These are phyloP conservation scores for Lutraria rhynchaena DNA, from an alignment of 1,140 invertebrate species.

Conservation along the genomic window DNA sequence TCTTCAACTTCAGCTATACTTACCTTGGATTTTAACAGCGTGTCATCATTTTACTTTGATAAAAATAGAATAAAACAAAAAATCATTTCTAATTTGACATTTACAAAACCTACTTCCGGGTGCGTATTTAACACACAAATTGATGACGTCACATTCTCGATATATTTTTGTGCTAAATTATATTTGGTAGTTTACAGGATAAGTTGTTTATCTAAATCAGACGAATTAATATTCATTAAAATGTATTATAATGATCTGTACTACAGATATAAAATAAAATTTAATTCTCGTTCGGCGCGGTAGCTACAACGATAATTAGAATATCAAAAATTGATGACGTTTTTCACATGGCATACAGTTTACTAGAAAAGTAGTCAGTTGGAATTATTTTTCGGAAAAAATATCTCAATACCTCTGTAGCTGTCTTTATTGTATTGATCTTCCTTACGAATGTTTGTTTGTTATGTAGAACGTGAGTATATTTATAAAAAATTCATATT, in stretches of 20 bases:
- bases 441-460: background rate
- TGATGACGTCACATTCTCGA: slow-evolving; percentile 19
- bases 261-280: no score
- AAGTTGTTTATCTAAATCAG: no score
- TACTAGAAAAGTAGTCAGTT: slow-evolving; percentile 25
- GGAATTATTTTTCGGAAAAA: background rate
- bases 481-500: no score
- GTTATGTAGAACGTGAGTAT: no score
- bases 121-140: slow-evolving; percentile 46
- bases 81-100: slow-evolving; percentile 4
- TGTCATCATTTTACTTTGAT: no score
- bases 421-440: background rate
- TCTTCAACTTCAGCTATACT: no score
- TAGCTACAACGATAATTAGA: slow-evolving; percentile 38
- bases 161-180: no score
- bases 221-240: no score
- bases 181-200: no score
- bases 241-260: no score
- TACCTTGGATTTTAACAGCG: no score
- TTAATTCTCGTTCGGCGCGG: slow-evolving; percentile 18
- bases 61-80: no score
- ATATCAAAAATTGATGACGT: slow-evolving; percentile 48
- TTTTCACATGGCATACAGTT: slow-evolving; percentile 15
- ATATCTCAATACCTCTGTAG: background rate
- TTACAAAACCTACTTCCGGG: slow-evolving; percentile 42